Evolutionary conservation across 2,888 invertebrate genomes (phyloP).

Genomic region (Melanotus villosus): DNA sequence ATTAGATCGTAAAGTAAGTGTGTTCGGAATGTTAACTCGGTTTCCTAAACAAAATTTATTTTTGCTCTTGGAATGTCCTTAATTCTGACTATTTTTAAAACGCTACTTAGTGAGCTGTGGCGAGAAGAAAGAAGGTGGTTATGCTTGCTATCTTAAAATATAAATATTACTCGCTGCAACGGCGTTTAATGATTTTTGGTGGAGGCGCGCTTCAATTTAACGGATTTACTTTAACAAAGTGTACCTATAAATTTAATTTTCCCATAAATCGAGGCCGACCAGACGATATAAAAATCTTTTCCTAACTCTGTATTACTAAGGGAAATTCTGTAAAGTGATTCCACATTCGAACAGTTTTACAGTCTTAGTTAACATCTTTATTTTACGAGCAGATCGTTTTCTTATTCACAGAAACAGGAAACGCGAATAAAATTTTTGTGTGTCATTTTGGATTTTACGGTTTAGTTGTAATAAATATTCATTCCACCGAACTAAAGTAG

Average conservation of each 20-base stretch:
- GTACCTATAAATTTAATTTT: too few species aligned
- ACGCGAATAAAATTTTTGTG: constrained; percentile 15
- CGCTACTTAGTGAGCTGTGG: constrained; percentile 2
- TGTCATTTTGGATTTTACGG: background rate
- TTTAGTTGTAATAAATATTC: background rate
- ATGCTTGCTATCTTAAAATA: constrained; percentile 1
- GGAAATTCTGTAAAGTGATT: background rate
- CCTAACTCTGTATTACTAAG: background rate
- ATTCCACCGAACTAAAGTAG: background rate
- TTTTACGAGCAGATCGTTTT: constrained; percentile 11
- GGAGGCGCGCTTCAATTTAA: background rate
- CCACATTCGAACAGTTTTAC: constrained; percentile 14
- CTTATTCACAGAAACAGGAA: constrained; percentile 18
- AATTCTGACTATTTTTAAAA: constrained; percentile 45
- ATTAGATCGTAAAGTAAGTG: constrained; percentile 39
- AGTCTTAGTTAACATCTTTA: constrained; percentile 11
- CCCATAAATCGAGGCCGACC: too few species aligned
- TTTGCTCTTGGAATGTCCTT: constrained; percentile 45
- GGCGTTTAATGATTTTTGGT: background rate
- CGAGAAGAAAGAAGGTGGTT: constrained; percentile 1
- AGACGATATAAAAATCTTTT: background rate
- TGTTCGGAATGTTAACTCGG: constrained; percentile 40
- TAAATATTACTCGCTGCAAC: background rate
- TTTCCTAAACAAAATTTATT: constrained; percentile 47
- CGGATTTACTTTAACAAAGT: background rate